These are phyloP conservation scores for Rhabdophis nuchalis DNA, from an alignment of 2,797 vertebrate genomes.

Conservation along the genomic window DNA sequence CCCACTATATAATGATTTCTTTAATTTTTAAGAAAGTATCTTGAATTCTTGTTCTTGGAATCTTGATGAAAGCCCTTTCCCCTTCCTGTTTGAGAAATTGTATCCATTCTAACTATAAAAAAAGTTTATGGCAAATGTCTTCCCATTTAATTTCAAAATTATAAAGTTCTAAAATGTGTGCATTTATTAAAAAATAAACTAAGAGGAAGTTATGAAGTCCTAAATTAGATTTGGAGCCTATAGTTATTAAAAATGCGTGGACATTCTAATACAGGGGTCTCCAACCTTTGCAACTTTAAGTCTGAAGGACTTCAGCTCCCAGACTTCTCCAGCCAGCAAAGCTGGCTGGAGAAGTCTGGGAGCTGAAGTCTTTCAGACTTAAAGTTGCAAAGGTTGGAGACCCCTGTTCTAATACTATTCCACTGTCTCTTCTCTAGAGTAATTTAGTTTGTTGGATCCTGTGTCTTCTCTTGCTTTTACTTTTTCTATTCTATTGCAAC, in stretches of 20 bases:
- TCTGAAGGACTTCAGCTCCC: too few relatives aligned
- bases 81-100: background rate
- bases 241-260: background rate
- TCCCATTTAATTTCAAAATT: background rate
- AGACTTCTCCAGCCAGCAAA: too few relatives aligned
- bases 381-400: too few relatives aligned
- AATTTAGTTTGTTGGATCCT: constrained; percentile 14
- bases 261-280: too few relatives aligned
- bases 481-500: constrained; percentile 50
- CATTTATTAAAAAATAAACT: background rate
- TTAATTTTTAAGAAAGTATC: background rate
- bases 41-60: background rate
- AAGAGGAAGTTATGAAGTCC: background rate
- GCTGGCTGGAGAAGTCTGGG: too few relatives aligned
- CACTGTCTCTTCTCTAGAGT: background rate
- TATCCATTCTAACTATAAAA: background rate
- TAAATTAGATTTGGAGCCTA: background rate
- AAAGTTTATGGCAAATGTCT: background rate
- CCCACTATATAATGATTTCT: background rate
- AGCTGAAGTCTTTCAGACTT: too few relatives aligned
- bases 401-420: too few relatives aligned
- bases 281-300: too few relatives aligned
- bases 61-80: background rate
- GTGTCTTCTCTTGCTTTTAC: constrained; percentile 24
- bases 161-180: background rate